These are phyloP conservation scores for Cremastinae sp. DNA, from an alignment of 2,888 invertebrate species.

Conservation along the genomic window DNA sequence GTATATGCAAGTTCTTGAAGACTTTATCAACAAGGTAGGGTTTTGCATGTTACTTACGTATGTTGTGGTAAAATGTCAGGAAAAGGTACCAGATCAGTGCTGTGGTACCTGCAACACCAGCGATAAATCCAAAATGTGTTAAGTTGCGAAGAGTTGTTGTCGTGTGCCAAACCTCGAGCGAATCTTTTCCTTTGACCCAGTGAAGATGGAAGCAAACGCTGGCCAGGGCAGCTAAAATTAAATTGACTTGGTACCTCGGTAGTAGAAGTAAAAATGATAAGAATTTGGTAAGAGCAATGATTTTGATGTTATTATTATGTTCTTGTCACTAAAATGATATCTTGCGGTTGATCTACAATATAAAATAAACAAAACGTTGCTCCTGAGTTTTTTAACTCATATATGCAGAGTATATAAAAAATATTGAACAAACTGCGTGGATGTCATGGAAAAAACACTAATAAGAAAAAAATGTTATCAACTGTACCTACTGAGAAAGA, in stretches of 20 bases:
- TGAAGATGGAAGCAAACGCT: slow-evolving; percentile 68
- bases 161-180: slow-evolving; percentile 66
- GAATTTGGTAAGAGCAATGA: no score
- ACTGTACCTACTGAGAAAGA: no score
- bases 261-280: not conserved
- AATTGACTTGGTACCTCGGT: not conserved
- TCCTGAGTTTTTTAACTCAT: no score
- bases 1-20: no score
- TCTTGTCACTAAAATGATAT: no score
- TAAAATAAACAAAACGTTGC: no score
- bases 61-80: slow-evolving; percentile 66
- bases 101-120: slow-evolving; percentile 62
- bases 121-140: slow-evolving; percentile 66
- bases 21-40: no score
- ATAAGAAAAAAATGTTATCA: not conserved
- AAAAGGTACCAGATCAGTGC: slow-evolving; percentile 70
- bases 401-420: no score
- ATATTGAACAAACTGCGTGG: not conserved
- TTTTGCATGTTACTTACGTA: slow-evolving; percentile 69
- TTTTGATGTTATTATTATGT: no score
- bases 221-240: slow-evolving; percentile 61
- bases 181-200: slow-evolving; percentile 66
- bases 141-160: slow-evolving; percentile 64
- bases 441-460: not conserved
- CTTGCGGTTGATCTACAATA: no score